Base-by-base conservation (phyloP, 2,113 vertebrate genomes). In the Boleophthalmus pectinirostris region DNA sequence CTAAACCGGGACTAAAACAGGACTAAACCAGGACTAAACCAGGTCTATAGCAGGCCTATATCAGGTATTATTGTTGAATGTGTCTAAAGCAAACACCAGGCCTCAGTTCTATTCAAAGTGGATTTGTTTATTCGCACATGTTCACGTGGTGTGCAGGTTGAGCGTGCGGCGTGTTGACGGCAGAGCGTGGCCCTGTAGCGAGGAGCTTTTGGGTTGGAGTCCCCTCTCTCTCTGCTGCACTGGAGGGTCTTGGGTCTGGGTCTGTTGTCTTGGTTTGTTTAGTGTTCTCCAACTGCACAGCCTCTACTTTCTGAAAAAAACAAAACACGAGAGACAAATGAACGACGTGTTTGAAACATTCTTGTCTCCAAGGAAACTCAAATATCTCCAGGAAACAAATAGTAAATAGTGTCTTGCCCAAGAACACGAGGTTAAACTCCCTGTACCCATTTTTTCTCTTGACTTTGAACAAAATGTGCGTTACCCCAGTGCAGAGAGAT, bases 281-380 rank as follows among this genome's bases (percentile, higher is more conserved):
- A 0, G 23, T 38, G 11, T 9, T 13, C 0, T 75, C 47, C 64
- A 24, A 53, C 25, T 46, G 51, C 18, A 14, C 23, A 1, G 45
- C 77, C n/a, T 0, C 54, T 35, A 20, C 21, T 7, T 13, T 64
- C 85, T 87, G 75, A 68, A 75, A 75, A 5, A 3, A 7, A 7
- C 3, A 20, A 6, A 51, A 5, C 0, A 18, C 15, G n/a, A n/a
- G n/a, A n/a, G n/a, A n/a, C 15, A 72, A 2, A 25, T 5, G 43
- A 46, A 5, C 16, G 5, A 16, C 1, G 13, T 16, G 3, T 13
- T 15, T 43, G 38, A 10, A 11, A 43, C 38, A 43, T 43, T 43
- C n/a, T 20, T 21, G 20, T 9, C 47, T 29, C 29, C 2, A 58
- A 24, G 13, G 13, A 3, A 3, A 91, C 88, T 81, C 88, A 72